Evolutionary conservation across 2,888 invertebrate species (phyloP).

Genomic region (Empis stercorea): DNA sequence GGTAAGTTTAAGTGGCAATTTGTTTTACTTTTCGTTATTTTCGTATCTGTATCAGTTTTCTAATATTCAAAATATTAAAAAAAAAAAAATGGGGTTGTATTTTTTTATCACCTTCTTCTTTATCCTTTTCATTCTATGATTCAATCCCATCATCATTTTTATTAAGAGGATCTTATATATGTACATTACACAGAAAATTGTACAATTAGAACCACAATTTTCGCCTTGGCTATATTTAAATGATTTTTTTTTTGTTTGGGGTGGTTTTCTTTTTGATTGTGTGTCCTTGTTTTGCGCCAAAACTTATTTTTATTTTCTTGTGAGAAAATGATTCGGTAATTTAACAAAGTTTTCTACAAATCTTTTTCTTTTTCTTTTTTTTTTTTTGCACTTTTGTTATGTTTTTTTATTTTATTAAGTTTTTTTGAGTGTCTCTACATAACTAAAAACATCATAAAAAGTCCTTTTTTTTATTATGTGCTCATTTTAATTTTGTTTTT

Average conservation of each 20-base stretch:
- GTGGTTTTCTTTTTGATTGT: neutral
- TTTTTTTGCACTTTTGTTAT: neutral
- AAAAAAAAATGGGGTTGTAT: neutral
- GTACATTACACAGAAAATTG: neutral
- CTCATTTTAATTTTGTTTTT: too few species aligned
- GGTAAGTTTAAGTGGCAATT: constrained; percentile 11
- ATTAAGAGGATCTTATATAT: too few species aligned
- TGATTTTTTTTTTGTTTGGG: neutral
- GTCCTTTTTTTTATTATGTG: too few species aligned
- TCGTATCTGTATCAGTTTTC: neutral
- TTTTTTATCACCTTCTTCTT: neutral
- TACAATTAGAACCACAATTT: neutral
- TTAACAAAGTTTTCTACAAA: neutral
- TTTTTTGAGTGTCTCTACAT: neutral
- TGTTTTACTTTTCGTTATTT: constrained; percentile 2
- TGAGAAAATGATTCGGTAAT: neutral
- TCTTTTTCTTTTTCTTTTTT: neutral
- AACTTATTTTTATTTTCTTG: too few species aligned
- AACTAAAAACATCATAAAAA: too few species aligned
- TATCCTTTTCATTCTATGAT: too few species aligned
- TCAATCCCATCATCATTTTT: too few species aligned
- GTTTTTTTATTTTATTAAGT: neutral
- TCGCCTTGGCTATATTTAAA: neutral
- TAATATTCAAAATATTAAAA: neutral
- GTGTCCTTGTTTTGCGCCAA: neutral